Conservation (phyloP, 1,140 invertebrate genomes). For the Lasioglossum albipes region DNA sequence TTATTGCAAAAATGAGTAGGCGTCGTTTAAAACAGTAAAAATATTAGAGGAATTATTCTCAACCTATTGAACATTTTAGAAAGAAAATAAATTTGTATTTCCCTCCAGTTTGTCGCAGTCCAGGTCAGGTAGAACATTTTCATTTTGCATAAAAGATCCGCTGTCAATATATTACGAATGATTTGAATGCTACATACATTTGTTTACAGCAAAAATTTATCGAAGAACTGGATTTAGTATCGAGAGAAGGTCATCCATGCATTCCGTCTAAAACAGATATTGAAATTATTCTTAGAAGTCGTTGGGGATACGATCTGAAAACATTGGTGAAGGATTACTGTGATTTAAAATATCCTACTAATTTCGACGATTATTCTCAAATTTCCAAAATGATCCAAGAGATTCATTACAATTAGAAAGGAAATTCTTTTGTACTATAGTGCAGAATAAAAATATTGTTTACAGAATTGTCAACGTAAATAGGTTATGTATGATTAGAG, state of each 20-base stretch:
- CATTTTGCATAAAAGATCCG: no score
- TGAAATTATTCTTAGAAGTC: conserved; percentile 24
- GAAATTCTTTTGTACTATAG: no score
- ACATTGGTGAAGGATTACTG: conserved; percentile 7
- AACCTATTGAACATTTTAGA: no score
- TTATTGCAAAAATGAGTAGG: no score
- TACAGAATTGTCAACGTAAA: no score
- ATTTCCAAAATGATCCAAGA: conserved; percentile 20
- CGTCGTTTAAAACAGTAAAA: no score
- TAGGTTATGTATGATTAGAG: no score
- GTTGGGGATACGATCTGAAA: conserved; percentile 2
- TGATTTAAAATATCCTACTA: not conserved
- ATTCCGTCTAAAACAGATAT: conserved; percentile 2
- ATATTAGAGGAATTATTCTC: no score
- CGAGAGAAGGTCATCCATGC: not conserved
- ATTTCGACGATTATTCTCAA: conserved; percentile 14
- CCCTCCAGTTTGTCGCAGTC: no score
- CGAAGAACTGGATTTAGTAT: conserved; percentile 17
- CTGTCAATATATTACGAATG: no score
- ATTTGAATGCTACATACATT: not conserved
- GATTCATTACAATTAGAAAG: not conserved
- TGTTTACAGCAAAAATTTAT: conserved; percentile 10
- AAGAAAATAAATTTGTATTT: no score
- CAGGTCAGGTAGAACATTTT: no score
- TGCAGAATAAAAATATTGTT: not conserved